These are phyloP conservation scores for Alviniconcha strummeri DNA, from an alignment of 2,888 invertebrate species.

Conservation along the genomic window DNA sequence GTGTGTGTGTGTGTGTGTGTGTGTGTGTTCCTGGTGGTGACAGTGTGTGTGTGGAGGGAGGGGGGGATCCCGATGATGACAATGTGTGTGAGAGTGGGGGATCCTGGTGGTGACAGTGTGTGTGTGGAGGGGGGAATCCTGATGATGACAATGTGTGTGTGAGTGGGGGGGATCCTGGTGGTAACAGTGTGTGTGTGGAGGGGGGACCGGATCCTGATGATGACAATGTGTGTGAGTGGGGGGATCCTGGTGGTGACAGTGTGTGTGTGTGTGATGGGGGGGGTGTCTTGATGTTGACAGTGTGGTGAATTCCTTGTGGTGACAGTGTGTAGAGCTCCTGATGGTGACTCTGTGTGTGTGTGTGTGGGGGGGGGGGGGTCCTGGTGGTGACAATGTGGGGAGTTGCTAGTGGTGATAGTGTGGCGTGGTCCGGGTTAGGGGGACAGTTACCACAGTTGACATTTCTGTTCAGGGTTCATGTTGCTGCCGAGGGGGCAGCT, in stretches of 20 bases:
- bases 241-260: not conserved
- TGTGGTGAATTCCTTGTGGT: no score
- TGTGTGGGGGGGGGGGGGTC: not conserved
- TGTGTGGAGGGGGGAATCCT: no score
- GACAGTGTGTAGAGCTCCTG: not conserved
- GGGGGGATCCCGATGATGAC: no score
- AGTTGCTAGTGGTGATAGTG: not conserved
- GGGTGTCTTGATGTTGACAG: no score
- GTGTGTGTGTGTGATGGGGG: not conserved
- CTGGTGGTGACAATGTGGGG: not conserved
- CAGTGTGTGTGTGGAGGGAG: no score
- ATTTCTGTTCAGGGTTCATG: constrained; percentile 10
- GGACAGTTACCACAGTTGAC: not conserved
- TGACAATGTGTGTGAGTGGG: not conserved
- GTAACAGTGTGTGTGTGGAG: not conserved
- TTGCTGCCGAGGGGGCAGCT: not conserved
- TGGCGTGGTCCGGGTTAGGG: not conserved
- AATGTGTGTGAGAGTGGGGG: no score
- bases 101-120: no score
- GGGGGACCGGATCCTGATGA: no score
- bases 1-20: constrained; percentile 15
- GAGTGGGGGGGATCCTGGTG: not conserved
- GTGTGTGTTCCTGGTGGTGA: not conserved
- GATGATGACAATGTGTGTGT: not conserved
- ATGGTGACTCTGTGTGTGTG: not conserved